Evolutionary conservation across 2,113 vertebrate genomes (phyloP).

Genomic region (Nymphicus hollandicus): DNA sequence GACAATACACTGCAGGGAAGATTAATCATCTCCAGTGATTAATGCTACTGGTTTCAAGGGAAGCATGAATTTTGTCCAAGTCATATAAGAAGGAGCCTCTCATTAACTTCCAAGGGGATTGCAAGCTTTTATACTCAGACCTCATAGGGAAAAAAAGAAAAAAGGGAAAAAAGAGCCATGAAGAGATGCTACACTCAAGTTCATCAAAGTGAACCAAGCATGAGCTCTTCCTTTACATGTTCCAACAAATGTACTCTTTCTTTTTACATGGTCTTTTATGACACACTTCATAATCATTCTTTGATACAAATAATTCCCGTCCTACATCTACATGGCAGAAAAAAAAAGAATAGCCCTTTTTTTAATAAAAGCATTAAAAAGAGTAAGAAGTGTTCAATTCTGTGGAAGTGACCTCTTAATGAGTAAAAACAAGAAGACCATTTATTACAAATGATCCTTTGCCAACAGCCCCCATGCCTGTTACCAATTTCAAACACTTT

Average conservation of each 20-base stretch:
- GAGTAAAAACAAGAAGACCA: slow-evolving; percentile 39
- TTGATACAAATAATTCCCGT: not conserved
- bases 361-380: slow-evolving; percentile 43
- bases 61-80: not conserved
- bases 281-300: not conserved
- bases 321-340: not conserved
- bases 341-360: slow-evolving; percentile 29
- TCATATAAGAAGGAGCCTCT: not conserved
- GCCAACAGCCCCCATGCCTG: not conserved
- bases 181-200: not conserved
- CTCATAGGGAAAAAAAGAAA: not conserved
- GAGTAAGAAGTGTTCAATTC: slow-evolving; percentile 8
- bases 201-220: not conserved
- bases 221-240: not conserved
- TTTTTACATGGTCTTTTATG: slow-evolving; percentile 9
- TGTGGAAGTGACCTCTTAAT: slow-evolving; percentile 20
- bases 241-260: slow-evolving; percentile 10
- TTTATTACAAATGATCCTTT: slow-evolving; percentile 44
- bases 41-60: not conserved
- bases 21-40: not conserved
- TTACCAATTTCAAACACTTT: slow-evolving; percentile 57
- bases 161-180: not conserved
- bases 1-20: not conserved
- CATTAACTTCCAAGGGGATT: not conserved
- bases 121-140: not conserved